Percentiles rank a stretch among this genome's conserved stretches.
Conservation (phyloP, 1,140 invertebrate species). For the Dolichoris vasculosae region DNA sequence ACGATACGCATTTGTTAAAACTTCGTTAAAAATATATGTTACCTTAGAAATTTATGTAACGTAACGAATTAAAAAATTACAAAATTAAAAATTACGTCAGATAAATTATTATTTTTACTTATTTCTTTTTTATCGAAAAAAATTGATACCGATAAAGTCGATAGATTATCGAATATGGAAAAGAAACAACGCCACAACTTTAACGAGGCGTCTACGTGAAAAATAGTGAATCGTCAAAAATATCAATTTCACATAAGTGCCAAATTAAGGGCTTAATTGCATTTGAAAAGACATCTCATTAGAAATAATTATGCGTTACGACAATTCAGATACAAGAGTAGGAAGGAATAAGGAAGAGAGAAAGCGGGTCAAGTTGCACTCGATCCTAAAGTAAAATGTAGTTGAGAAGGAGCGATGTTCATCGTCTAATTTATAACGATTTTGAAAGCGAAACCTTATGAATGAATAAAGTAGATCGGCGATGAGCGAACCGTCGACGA, state of each 20-base stretch:
- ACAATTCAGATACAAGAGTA: background rate
- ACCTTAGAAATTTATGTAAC: too few species aligned
- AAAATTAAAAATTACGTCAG: background rate
- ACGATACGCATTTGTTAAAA: too few species aligned
- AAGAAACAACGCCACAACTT: background rate
- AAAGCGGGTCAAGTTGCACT: constrained; percentile 10
- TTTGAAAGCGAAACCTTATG: background rate
- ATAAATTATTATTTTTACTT: too few species aligned
- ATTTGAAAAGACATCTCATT: background rate
- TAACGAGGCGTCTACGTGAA: background rate
- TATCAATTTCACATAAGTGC: background rate
- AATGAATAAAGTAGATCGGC: background rate
- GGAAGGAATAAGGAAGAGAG: background rate
- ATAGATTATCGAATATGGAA: background rate
- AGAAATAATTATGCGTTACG: background rate
- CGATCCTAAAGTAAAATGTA: background rate
- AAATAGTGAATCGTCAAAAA: background rate
- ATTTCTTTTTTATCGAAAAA: too few species aligned
- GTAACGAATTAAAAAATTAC: background rate
- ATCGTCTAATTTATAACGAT: background rate
- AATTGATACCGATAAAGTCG: too few species aligned
- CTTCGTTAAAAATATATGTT: too few species aligned
- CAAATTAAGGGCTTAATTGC: background rate
- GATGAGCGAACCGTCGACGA: background rate
- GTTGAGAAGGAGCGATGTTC: background rate